phyloP scores from a whole-genome alignment of 2,113 vertebrate genomes.

The Aptenodytes patagonicus region DNA sequence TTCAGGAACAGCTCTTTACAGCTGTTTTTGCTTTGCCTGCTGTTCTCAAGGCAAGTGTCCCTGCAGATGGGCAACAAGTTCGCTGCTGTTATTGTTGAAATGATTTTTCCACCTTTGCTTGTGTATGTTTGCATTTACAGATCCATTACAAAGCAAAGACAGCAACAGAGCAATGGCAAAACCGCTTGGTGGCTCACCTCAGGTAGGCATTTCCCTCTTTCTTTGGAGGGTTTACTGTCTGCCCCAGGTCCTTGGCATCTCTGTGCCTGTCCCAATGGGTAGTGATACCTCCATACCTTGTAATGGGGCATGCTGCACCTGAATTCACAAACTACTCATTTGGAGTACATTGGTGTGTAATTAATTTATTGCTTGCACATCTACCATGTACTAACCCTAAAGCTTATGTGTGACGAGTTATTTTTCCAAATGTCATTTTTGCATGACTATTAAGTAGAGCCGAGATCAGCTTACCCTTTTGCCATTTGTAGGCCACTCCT shows the following conservation, averaged over 20 bases:
- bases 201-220: background rate
- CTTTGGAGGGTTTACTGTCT: background rate
- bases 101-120: background rate
- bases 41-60: background rate
- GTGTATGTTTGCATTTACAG: background rate
- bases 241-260: background rate
- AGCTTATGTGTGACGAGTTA: background rate
- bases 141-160: background rate
- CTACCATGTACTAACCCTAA: background rate
- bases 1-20: background rate
- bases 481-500: conserved; percentile 65
- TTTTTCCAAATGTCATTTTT: background rate
- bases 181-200: background rate
- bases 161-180: background rate
- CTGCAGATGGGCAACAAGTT: background rate
- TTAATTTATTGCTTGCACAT: background rate
- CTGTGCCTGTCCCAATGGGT: background rate
- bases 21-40: background rate
- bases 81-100: background rate
- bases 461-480: conserved; percentile 70
- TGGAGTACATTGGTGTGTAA: background rate
- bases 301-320: fast-evolving
- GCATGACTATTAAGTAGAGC: background rate
- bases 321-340: background rate
- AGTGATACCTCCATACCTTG: background rate